A percentile compares a stretch with the other conserved stretches of the same genome.
Conservation (phyloP, 1,140 invertebrate genomes). For the Zaprionus africanus region DNA sequence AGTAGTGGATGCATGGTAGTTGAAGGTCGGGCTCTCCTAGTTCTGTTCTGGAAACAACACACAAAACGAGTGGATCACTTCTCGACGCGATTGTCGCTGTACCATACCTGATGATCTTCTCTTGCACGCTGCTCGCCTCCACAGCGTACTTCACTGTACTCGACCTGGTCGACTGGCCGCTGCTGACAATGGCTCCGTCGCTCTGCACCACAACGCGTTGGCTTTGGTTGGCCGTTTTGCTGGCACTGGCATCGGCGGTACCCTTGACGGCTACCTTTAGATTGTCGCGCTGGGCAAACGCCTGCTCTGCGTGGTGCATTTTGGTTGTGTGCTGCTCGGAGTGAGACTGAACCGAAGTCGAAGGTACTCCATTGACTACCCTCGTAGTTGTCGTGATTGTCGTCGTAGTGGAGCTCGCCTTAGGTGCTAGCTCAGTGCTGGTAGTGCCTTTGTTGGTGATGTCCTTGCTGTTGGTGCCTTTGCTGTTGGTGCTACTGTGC, state of each 20-base stretch:
- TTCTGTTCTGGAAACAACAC: slow-evolving; percentile 29
- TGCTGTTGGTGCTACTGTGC: slow-evolving; percentile 13
- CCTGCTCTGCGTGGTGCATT: slow-evolving; percentile 46
- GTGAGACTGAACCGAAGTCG: slow-evolving; percentile 23
- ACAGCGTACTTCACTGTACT: slow-evolving; percentile 75
- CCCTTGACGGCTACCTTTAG: slow-evolving; percentile 49
- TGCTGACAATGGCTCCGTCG: slow-evolving; percentile 70
- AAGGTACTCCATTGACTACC: slow-evolving; percentile 9
- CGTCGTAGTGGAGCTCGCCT: slow-evolving; percentile 10
- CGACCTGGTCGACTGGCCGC: slow-evolving; percentile 50
- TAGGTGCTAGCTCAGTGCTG: slow-evolving; percentile 30
- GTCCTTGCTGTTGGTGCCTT: slow-evolving; percentile 23
- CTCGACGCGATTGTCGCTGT: not conserved
- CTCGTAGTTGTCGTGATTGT: slow-evolving; percentile 12
- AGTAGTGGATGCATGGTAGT: slow-evolving; percentile 51
- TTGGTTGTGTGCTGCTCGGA: slow-evolving; percentile 22
- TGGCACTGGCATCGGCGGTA: slow-evolving; percentile 61
- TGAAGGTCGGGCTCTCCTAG: slow-evolving; percentile 13
- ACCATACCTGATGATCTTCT: slow-evolving; percentile 76
- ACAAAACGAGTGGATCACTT: slow-evolving; percentile 11
- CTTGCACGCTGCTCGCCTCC: slow-evolving; percentile 77
- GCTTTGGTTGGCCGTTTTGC: slow-evolving; percentile 47
- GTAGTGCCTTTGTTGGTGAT: slow-evolving; percentile 38
- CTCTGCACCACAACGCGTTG: slow-evolving; percentile 55
- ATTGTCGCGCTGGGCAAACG: slow-evolving; percentile 44